These are phyloP conservation scores for Masnerella sp. DNA, from an alignment of 2,888 invertebrate species.

Conservation along the genomic window DNA sequence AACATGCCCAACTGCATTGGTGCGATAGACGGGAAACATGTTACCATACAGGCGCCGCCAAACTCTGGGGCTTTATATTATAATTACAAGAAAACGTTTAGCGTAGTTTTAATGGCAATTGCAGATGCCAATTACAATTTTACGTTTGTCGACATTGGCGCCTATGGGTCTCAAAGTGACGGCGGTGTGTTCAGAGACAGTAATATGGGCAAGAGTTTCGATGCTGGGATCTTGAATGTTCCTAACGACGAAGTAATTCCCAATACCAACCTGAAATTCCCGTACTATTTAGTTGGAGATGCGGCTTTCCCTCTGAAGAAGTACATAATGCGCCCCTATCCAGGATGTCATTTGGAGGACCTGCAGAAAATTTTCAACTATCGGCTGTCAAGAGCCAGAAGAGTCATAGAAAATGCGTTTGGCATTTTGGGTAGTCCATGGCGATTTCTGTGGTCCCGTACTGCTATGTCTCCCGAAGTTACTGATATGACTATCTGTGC, in stretches of 20 bases:
- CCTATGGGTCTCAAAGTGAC: neutral
- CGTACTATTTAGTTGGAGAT: conserved; percentile 1
- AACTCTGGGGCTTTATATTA: neutral
- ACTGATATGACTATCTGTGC: neutral
- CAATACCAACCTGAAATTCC: neutral
- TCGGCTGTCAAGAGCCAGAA: neutral
- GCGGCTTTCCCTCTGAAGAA: conserved; percentile 11
- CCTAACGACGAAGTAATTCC: neutral
- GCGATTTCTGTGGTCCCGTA: neutral
- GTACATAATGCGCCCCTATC: conserved; percentile 8
- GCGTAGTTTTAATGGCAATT: neutral
- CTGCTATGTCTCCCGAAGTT: neutral
- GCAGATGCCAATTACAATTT: neutral
- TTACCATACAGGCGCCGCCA: neutral
- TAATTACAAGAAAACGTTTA: neutral
- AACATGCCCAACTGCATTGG: neutral
- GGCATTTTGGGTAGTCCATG: neutral
- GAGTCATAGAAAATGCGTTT: conserved; percentile 15
- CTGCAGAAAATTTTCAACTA: conserved; percentile 4
- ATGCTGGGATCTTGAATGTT: neutral
- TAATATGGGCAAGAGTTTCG: neutral
- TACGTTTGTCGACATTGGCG: neutral
- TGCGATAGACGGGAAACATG: too few relatives aligned
- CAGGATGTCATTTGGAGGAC: neutral
- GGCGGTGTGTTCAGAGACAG: neutral